Evolutionary conservation across 2,888 invertebrate genomes (phyloP), one percentile per base, ranked within the genome.

Genomic region (Apodemia duryi): DNA sequence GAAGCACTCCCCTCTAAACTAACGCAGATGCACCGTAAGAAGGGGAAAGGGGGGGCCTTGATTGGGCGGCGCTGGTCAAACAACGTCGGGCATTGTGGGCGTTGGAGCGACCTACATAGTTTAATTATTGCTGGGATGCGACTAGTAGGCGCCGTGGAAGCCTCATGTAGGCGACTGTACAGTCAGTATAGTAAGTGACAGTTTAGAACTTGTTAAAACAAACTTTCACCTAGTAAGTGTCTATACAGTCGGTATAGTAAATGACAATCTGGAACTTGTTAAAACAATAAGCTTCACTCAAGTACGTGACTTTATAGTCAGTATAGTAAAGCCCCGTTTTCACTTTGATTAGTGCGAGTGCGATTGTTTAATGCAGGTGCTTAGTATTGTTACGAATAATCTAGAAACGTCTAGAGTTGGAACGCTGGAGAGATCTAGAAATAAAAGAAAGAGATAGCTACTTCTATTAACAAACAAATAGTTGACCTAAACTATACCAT

Each of bases 71-170:
- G 74, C 70, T 74, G 71, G 71, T 75, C 76, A 69, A 63, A 84
- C 80, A 84, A 79, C 79, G 81, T 76, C 46, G 46, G 13, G 77
- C 82, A 79, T 81, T 83, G 89, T 89, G 85, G 90, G 89, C 86
- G 89, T 81, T 77, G 83, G 77, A 75, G 67, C 86, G 89, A 86
- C 89, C 89, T 85, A 89, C 88, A 88, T 88, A 83, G 83, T 85
- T 85, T 86, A 89, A 89, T 89, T 85, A 86, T 86, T 85, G 83
- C 81, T 83, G 79, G 80, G 88, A 88, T 83, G 85, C 88, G 88
- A 82, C 88, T 81, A 77, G 70, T 82, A 84, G 88, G 88, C 89
- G 89, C 89, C 88, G 52, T 54, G 52, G 52, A 54, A 54, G 52
- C 52, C 49, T 51, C 49, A 51, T 21, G 49, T 51, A 21, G n/a